Conservation (phyloP, 2,888 invertebrate genomes). For the Anodontia alba region DNA sequence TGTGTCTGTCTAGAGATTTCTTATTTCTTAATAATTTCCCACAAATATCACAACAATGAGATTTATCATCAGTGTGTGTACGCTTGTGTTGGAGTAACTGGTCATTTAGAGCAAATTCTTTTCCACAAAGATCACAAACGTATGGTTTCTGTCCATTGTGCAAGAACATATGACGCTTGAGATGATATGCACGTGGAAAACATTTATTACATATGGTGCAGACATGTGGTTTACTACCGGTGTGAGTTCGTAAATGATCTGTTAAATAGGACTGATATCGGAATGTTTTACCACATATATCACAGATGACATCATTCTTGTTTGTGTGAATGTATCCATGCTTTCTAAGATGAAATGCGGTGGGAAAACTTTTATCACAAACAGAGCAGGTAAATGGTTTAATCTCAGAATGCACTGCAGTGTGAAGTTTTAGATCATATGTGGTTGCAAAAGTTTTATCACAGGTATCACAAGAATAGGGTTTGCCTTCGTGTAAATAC, state of each 20-base stretch:
- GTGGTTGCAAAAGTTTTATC: neutral
- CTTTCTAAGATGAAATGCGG: neutral
- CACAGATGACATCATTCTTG: neutral
- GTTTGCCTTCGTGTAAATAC: neutral
- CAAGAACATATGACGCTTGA: neutral
- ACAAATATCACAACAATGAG: neutral
- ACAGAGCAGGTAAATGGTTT: neutral
- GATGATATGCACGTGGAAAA: neutral
- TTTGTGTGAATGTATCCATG: neutral
- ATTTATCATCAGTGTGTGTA: neutral
- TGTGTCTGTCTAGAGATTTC: neutral
- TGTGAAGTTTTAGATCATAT: neutral
- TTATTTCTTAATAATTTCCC: neutral
- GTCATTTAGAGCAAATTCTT: neutral
- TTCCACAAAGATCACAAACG: neutral
- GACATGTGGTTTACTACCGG: neutral
- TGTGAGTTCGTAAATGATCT: neutral
- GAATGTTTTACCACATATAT: neutral
- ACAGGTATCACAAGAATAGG: neutral
- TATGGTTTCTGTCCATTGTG: neutral
- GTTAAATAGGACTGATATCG: neutral
- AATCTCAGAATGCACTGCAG: neutral
- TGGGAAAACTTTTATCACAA: neutral
- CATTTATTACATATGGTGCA: neutral
- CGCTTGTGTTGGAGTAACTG: neutral